These are phyloP conservation scores for Gavia stellata DNA, from an alignment of 2,113 vertebrate genomes.

Conservation along the genomic window DNA sequence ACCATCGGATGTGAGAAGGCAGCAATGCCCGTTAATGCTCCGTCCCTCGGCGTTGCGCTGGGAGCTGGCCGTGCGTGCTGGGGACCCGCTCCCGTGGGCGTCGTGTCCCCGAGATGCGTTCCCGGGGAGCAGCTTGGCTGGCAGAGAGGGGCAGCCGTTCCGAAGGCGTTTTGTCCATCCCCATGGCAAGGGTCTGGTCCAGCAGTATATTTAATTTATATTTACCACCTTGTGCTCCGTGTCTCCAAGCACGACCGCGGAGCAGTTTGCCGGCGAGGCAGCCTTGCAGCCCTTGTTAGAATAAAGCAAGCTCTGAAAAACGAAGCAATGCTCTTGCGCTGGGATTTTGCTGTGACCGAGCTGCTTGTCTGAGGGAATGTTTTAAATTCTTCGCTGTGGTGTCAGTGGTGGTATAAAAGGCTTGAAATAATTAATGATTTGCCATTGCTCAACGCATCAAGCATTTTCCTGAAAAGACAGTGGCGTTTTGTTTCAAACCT, in stretches of 20 bases:
- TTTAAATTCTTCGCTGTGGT: not conserved
- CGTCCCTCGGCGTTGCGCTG: accelerated
- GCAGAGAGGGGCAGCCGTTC: not conserved
- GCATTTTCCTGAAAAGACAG: not conserved
- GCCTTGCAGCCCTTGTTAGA: accelerated
- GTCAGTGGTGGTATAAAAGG: conserved; percentile 11
- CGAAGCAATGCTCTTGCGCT: not conserved
- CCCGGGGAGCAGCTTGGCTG: accelerated
- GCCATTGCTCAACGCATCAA: not conserved
- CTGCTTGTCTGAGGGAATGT: conserved; percentile 18
- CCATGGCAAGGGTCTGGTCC: not conserved
- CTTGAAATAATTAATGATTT: conserved; percentile 9
- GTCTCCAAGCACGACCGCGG: accelerated
- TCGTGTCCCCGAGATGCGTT: accelerated
- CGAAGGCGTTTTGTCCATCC: accelerated
- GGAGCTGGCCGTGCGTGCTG: not conserved
- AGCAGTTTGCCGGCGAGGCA: not conserved
- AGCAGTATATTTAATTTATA: accelerated
- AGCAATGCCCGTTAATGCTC: accelerated
- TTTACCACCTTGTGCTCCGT: not conserved
- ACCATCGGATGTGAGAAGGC: accelerated
- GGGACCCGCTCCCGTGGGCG: accelerated
- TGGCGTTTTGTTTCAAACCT: not conserved
- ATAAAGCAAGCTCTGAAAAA: not conserved
- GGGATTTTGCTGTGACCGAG: not conserved